A percentile compares a stretch with the other conserved stretches of the same genome.
phyloP scores from a whole-genome alignment of 1,140 invertebrate species.

The Hypothenemus hampei region DNA sequence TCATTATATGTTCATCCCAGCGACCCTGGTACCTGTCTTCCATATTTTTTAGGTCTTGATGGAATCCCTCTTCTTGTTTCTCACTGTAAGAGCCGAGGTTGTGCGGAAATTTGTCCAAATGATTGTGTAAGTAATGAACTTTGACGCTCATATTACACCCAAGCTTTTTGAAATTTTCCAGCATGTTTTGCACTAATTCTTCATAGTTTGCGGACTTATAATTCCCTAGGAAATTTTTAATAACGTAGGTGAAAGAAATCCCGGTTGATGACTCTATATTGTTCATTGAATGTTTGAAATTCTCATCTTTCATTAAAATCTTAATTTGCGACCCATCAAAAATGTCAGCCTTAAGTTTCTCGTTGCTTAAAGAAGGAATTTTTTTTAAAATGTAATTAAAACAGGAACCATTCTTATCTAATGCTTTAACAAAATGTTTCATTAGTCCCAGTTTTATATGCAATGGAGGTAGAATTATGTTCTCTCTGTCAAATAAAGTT shows the following conservation, averaged over 20 bases:
- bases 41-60: slow-evolving; percentile 33
- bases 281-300: slow-evolving; percentile 11
- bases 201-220: slow-evolving; percentile 25
- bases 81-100: slow-evolving; percentile 27
- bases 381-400: slow-evolving; percentile 27
- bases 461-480: slow-evolving; percentile 36
- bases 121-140: slow-evolving; percentile 21
- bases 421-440: slow-evolving; percentile 41
- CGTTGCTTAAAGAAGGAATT: slow-evolving; percentile 16
- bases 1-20: slow-evolving; percentile 37
- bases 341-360: slow-evolving; percentile 27
- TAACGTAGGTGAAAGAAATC: slow-evolving; percentile 11
- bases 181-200: slow-evolving; percentile 24
- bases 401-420: slow-evolving; percentile 27
- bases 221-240: slow-evolving; percentile 34
- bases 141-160: slow-evolving; percentile 33
- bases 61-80: slow-evolving; percentile 37
- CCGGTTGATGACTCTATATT: slow-evolving; percentile 8
- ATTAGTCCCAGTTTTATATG: slow-evolving; percentile 41
- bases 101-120: slow-evolving; percentile 26
- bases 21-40: slow-evolving; percentile 32
- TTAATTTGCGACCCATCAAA: slow-evolving; percentile 25
- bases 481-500: neutral
- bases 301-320: neutral
- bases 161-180: slow-evolving; percentile 26